Base-by-base conservation (phyloP, 2,797 vertebrate genomes). In the Alectoris magna region DNA sequence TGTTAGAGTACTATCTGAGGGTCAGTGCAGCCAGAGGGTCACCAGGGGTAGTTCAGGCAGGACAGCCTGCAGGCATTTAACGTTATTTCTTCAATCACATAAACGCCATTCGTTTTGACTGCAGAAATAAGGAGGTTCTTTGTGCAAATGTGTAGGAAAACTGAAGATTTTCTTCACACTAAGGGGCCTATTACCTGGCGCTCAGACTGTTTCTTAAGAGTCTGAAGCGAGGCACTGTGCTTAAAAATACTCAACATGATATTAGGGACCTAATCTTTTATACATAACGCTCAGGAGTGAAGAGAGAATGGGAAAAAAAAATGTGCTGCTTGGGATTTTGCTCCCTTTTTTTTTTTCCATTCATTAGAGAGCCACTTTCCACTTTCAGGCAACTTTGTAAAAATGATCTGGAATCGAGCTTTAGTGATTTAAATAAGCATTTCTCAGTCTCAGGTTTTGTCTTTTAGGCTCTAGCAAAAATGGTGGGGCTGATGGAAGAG, bases 121-220 rank as follows among this genome's bases (percentile, higher is more conserved):
- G 55, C 38, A 67, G 39, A 44, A 74, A 86, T 69, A 48, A 62
- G 29, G 55, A 80, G 6, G 4, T 67, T 59, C 62, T 89, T 68
- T 56, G 13, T 39, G 51, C 48, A 89, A 85, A 81, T 1, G 2
- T 7, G 1, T 14, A 67, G 38, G 49, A 69, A 92, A 77, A 77
- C 11, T 27, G 8, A 85, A 91, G 31, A 49, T 17, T 66, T 23
- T 55, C 66, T 71, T 92, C 66, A 59, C 29, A 8, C 38, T 72
- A 66, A 82, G 87, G 46, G 80, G 24, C 66, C 92, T 72, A 22
- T 74, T 84, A 87, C 49, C 58, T 84, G 79, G 77, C 31, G 26
- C 56, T 63, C 60, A 80, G 75, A n/a, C 53, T 92, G 16, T 55
- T 87, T 85, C 56, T 92, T 88, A 87, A 56, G 38, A 69, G 46